Conservation (phyloP, 2,797 vertebrate genomes). For the Champsocephalus esox region DNA sequence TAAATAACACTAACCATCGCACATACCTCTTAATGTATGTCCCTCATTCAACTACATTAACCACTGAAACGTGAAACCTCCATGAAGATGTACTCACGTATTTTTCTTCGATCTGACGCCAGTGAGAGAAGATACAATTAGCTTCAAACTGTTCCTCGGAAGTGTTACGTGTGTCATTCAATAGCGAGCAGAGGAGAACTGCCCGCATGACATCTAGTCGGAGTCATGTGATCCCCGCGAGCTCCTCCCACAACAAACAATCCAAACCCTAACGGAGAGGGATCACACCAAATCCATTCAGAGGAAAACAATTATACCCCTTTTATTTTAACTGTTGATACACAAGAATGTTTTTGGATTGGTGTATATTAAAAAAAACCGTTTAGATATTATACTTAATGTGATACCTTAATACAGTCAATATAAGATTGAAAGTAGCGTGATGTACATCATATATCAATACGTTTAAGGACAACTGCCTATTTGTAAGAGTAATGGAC, state of each 20-base stretch:
- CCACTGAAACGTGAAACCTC: neutral
- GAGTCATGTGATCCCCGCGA: neutral
- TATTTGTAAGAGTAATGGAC: no score
- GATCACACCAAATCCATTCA: neutral
- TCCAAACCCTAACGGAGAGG: neutral
- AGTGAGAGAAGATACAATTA: neutral
- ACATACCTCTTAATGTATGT: no score
- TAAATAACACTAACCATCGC: neutral
- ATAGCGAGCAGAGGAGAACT: neutral
- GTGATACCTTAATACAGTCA: no score
- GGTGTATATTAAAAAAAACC: no score
- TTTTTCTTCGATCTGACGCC: neutral
- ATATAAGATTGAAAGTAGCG: no score
- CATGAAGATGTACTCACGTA: constrained; percentile 2
- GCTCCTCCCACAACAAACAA: constrained; percentile 35
- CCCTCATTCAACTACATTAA: neutral
- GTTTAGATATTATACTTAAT: no score
- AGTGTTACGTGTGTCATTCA: no score
- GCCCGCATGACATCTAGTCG: constrained; percentile 12
- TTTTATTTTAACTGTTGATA: no score
- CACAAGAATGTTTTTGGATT: no score
- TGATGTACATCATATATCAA: no score
- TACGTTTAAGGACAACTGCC: no score
- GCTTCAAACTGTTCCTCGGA: rapidly evolving
- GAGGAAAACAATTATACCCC: no score